These are phyloP conservation scores for Oceanites oceanicus DNA, from an alignment of 2,113 vertebrate genomes.

Conservation along the genomic window DNA sequence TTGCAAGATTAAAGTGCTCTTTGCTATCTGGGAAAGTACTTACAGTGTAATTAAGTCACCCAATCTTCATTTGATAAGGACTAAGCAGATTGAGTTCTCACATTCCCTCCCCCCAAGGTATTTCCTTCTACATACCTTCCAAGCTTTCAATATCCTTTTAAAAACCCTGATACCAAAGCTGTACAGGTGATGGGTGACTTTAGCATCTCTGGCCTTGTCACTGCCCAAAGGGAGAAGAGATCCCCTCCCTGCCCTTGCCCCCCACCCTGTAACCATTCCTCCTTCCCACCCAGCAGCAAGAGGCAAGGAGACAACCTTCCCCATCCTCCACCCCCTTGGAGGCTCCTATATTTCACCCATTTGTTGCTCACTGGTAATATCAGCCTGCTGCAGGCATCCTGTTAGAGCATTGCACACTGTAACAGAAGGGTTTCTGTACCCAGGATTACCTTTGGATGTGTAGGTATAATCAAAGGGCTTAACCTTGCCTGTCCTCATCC, in stretches of 20 bases:
- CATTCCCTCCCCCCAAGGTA: neutral
- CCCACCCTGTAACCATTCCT: neutral
- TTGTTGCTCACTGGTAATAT: neutral
- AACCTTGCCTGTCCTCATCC: neutral
- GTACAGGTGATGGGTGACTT: neutral
- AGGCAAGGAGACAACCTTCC: neutral
- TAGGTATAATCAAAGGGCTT: neutral
- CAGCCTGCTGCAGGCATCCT: neutral
- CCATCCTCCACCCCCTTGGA: neutral
- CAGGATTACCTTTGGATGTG: neutral
- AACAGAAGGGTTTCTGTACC: neutral
- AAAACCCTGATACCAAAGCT: neutral
- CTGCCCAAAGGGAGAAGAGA: neutral
- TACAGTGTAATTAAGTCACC: constrained; percentile 45
- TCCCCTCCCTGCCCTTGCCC: neutral
- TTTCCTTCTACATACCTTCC: neutral
- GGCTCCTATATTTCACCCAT: neutral
- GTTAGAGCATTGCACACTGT: neutral
- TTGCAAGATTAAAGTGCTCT: neutral
- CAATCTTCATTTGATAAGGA: constrained; percentile 9
- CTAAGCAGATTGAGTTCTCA: neutral
- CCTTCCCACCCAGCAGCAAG: neutral
- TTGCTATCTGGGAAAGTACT: constrained; percentile 27
- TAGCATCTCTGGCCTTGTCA: neutral
- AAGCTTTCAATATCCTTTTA: neutral